A percentile compares a stretch with the other conserved stretches of the same genome.
Conservation (phyloP, 2,888 invertebrate species). For the Oithona nana region DNA sequence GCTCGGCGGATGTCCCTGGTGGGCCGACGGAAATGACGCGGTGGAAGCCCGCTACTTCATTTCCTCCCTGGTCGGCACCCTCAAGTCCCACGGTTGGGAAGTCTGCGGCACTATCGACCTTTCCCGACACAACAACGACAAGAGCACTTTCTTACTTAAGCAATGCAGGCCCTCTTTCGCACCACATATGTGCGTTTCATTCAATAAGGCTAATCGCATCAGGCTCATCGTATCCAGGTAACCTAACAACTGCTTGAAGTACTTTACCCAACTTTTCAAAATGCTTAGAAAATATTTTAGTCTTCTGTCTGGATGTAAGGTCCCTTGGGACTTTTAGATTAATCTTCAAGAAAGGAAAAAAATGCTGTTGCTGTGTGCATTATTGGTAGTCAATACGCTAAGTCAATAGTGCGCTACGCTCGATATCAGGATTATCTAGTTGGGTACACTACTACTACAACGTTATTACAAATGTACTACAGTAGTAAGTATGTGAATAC, state of each 20-base stretch:
- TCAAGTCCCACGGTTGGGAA: slow-evolving; percentile 13
- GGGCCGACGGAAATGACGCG: slow-evolving; percentile 14
- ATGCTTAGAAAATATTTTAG: too few species aligned
- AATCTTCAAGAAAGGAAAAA: too few species aligned
- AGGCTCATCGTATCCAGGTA: slow-evolving; percentile 1
- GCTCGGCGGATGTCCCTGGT: slow-evolving; percentile 16
- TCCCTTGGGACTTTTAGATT: too few species aligned
- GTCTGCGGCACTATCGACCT: slow-evolving; percentile 15
- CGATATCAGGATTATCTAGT: too few species aligned
- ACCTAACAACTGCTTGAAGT: too few species aligned
- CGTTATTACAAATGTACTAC: too few species aligned
- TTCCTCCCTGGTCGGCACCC: slow-evolving; percentile 11
- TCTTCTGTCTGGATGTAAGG: too few species aligned
- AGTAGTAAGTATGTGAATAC: background rate
- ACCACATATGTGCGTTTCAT: slow-evolving; percentile 12
- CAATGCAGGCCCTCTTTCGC: background rate
- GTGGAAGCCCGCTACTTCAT: slow-evolving; percentile 13
- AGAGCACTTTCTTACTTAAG: slow-evolving; percentile 6
- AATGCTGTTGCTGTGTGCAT: too few species aligned
- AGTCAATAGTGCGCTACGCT: too few species aligned
- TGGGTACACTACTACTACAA: too few species aligned
- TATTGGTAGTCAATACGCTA: too few species aligned
- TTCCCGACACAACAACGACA: slow-evolving; percentile 13
- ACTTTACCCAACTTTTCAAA: too few species aligned
- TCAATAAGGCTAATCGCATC: slow-evolving; percentile 13